phyloP scores from a whole-genome alignment of 2,888 invertebrate genomes.

The Eupithecia vulgata region DNA sequence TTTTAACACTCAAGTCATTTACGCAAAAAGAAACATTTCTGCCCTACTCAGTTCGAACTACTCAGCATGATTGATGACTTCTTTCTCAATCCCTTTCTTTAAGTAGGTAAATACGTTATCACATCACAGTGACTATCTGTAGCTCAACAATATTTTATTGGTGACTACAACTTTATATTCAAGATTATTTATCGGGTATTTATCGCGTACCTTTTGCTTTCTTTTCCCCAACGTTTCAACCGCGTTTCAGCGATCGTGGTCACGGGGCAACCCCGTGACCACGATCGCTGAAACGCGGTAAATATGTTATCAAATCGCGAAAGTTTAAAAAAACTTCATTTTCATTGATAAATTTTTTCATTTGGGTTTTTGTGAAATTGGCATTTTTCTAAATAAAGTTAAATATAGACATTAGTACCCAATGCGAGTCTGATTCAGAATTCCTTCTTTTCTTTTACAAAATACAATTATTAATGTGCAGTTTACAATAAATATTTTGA shows the following conservation, averaged over 20 bases:
- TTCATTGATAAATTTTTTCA: neutral
- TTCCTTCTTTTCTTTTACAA: conserved; percentile 6
- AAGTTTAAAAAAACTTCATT: neutral
- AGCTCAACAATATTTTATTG: neutral
- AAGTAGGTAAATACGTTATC: neutral
- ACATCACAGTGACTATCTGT: neutral
- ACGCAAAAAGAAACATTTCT: no score
- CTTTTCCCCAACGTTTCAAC: no score
- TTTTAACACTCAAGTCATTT: no score
- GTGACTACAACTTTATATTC: neutral
- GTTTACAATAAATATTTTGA: conserved; percentile 52
- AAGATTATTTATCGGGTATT: no score
- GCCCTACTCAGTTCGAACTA: neutral
- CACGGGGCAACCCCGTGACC: no score
- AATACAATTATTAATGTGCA: neutral
- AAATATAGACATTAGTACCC: neutral
- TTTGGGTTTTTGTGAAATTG: neutral
- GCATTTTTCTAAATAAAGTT: neutral
- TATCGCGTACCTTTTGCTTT: no score
- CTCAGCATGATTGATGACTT: neutral
- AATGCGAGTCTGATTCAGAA: conserved; percentile 1
- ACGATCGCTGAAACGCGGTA: no score
- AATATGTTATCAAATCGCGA: no score
- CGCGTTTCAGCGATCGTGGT: no score
- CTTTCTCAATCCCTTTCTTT: neutral